These are phyloP conservation scores for Poeciliopsis prolifica DNA, from an alignment of 2,113 vertebrate genomes.

Conservation along the genomic window DNA sequence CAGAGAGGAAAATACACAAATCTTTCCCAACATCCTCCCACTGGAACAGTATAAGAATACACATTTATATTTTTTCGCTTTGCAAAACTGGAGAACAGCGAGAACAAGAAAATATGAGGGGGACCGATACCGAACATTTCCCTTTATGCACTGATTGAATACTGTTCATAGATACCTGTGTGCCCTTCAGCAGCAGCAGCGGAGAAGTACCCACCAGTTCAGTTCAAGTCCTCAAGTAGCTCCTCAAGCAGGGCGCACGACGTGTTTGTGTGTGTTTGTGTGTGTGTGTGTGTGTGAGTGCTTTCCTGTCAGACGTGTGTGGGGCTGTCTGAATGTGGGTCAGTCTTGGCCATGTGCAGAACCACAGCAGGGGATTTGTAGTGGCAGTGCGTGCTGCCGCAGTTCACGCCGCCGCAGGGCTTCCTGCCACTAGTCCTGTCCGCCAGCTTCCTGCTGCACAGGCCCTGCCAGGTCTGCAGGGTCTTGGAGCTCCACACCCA, in stretches of 20 bases:
- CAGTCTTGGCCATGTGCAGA: conserved; percentile 93
- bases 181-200: conserved; percentile 64
- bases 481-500: conserved; percentile 99
- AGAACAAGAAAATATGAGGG: conserved; percentile 49
- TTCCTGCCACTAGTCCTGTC: conserved; percentile 89
- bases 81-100: conserved; percentile 40
- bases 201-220: conserved; percentile 48
- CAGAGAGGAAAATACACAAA: conserved; percentile 35
- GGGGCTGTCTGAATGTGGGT: conserved; percentile 91
- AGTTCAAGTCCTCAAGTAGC: conserved; percentile 65
- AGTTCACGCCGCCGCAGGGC: conserved; percentile 86
- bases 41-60: conserved; percentile 12
- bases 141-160: conserved; percentile 64
- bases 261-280: neutral
- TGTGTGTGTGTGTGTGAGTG: too few relatives aligned
- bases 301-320: conserved; percentile 82
- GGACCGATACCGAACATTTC: conserved; percentile 70
- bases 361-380: conserved; percentile 91
- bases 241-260: conserved; percentile 57
- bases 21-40: conserved; percentile 51
- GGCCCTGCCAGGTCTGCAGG: conserved; percentile 95
- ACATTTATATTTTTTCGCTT: neutral
- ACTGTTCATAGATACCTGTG: conserved; percentile 62
- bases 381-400: conserved; percentile 88
- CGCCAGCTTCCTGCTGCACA: conserved; percentile 90